Evolutionary conservation across 2,113 vertebrate species (phyloP), one percentile per base, ranked within the genome.

Genomic region (Agapornis roseicollis): DNA sequence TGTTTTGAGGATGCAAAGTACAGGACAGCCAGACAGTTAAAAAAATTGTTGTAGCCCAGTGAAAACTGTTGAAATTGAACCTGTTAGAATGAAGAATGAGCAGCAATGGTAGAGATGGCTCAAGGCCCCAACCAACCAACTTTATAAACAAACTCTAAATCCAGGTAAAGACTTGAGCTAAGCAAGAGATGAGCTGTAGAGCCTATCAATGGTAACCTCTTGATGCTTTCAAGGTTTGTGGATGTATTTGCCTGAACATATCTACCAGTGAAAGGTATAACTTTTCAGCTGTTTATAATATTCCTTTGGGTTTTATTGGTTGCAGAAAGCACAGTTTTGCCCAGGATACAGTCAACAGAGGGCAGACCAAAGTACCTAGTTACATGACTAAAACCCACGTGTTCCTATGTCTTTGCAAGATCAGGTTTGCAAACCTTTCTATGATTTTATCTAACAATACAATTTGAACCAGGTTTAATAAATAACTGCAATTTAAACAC

Each of bases 401-500:
- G n/a, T 46, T 82, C 37, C 27, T 66, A 65, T 46, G 17, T 47
- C 35, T 71, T 90, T 78, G 37, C n/a, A 88, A 94, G 41, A 68
- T 10, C 15, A 55, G 9, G 52, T 63, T 41, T 81, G 50, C 61
- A 85, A 93, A 79, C 5, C 2, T 37, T 70, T 72, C 70, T 46
- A 47, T 71, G 33, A 28, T 91, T 89, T 86, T 84, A 73, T 44
- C 78, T 90, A 71, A 64, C 1, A 4, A 6, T 50, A 52, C 37
- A 0, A 79, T 79, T 91, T 83, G 82, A 83, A 80, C n/a, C 17
- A 68, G 52, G 76, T 86, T 96, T 92, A 93, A 72, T 95, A 79
- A 88, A 81, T 94, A 90, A 88, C 90, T 82, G 93, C 44, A 55
- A 65, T 86, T 89, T 81, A 94, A 88, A 92, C 56, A 93, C 8